A percentile compares a stretch with the other conserved stretches of the same genome.
Evolutionary conservation across 2,113 vertebrate genomes (phyloP).

Genomic region (Centropristis striata): DNA sequence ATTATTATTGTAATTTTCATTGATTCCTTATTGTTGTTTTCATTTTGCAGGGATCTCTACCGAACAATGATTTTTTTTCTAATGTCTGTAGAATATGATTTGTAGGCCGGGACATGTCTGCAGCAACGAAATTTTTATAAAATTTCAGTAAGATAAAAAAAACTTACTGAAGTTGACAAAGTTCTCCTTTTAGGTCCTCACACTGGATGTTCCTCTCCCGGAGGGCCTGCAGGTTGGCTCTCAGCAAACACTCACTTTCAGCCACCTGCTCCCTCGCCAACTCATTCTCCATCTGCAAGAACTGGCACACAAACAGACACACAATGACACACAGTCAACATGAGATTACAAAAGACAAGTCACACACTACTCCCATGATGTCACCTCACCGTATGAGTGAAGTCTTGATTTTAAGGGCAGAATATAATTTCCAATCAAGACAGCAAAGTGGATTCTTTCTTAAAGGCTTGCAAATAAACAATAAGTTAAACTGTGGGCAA

Average conservation of each 20-base stretch:
- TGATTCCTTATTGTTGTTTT: too few species aligned
- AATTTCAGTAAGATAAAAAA: too few species aligned
- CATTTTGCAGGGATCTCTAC: too few species aligned
- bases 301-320: slow-evolving; percentile 87
- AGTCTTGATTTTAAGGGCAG: neutral
- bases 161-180: slow-evolving; percentile 86
- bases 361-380: neutral
- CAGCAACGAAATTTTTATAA: too few species aligned
- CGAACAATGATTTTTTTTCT: too few species aligned
- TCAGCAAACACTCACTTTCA: slow-evolving; percentile 87
- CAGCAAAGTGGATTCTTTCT: neutral
- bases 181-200: slow-evolving; percentile 87
- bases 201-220: slow-evolving; percentile 88
- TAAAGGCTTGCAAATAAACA: neutral
- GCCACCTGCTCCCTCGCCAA: slow-evolving; percentile 87
- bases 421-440: neutral
- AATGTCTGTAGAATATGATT: too few species aligned
- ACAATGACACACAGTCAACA: neutral
- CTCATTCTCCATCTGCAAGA: slow-evolving; percentile 91
- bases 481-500: neutral
- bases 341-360: neutral
- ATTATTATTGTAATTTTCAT: too few species aligned
- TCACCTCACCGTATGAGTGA: neutral
- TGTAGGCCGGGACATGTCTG: too few species aligned
- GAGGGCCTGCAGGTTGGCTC: slow-evolving; percentile 82